Conservation (phyloP, 2,888 invertebrate species). For the Ellobium chinense region DNA sequence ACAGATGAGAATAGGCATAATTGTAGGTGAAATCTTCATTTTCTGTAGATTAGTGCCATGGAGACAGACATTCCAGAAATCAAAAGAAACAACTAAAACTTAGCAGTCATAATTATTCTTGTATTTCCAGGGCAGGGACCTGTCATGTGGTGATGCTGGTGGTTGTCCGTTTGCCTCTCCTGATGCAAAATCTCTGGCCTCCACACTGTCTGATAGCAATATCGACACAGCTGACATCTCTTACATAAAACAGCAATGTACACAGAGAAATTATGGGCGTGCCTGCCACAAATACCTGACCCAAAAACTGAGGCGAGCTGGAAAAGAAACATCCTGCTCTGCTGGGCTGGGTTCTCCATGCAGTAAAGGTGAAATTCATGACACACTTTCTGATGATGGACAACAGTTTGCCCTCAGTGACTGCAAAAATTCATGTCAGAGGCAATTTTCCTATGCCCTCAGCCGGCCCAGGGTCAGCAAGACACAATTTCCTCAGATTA, state of each 20-base stretch:
- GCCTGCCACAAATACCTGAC: slow-evolving; percentile 18
- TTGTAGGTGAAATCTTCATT: neutral
- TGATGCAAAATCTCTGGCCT: neutral
- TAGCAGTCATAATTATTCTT: neutral
- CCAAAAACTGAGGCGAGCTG: neutral
- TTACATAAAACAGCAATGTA: neutral
- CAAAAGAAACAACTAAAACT: neutral
- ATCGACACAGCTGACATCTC: neutral
- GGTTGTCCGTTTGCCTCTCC: slow-evolving; percentile 26
- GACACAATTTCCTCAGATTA: too few relatives aligned
- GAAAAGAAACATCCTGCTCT: neutral
- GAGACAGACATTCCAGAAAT: neutral
- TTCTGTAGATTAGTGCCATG: neutral
- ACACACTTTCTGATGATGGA: too few relatives aligned
- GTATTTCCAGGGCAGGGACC: neutral
- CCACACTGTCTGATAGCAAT: neutral
- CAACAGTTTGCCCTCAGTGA: too few relatives aligned
- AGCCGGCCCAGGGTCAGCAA: too few relatives aligned
- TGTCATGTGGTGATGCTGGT: slow-evolving; percentile 31
- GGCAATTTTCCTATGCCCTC: too few relatives aligned
- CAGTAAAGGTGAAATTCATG: neutral
- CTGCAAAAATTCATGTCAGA: too few relatives aligned
- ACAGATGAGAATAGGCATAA: neutral
- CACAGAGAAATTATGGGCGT: neutral
- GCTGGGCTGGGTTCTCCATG: neutral